Evolutionary conservation across 2,797 vertebrate species (phyloP).

Genomic region (Phylloscopus collybita): DNA sequence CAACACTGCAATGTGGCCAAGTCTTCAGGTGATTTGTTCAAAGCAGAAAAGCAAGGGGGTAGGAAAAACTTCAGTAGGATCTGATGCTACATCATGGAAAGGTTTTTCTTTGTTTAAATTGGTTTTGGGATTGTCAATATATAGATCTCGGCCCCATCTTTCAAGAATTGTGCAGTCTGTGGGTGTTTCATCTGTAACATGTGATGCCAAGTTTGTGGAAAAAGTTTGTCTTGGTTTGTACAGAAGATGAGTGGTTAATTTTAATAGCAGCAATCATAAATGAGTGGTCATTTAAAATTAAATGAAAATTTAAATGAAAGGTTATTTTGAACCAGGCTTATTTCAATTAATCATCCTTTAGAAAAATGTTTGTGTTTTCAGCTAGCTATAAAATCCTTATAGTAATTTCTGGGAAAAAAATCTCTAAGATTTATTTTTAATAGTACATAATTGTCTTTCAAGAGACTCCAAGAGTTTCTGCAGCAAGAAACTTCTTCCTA

Average conservation of each 20-base stretch:
- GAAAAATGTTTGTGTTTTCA: neutral
- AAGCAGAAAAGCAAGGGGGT: neutral
- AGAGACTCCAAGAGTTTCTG: neutral
- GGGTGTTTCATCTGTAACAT: neutral
- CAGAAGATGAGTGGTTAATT: neutral
- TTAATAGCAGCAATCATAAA: slow-evolving; percentile 1
- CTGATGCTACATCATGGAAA: neutral
- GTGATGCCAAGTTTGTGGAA: neutral
- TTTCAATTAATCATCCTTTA: neutral
- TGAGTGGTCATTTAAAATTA: neutral
- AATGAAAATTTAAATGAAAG: neutral
- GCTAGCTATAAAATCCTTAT: neutral
- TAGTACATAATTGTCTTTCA: neutral
- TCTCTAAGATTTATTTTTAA: neutral
- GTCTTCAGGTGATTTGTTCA: slow-evolving; percentile 40
- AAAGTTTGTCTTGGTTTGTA: neutral
- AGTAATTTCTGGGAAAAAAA: neutral
- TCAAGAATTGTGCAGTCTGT: neutral
- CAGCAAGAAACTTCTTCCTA: neutral
- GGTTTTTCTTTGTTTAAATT: neutral
- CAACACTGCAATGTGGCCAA: neutral
- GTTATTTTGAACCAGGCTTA: neutral
- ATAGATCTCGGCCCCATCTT: neutral
- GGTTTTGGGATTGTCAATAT: neutral
- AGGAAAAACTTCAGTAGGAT: neutral